Conservation (phyloP, 2,888 invertebrate genomes). For the Tipula helvola region DNA sequence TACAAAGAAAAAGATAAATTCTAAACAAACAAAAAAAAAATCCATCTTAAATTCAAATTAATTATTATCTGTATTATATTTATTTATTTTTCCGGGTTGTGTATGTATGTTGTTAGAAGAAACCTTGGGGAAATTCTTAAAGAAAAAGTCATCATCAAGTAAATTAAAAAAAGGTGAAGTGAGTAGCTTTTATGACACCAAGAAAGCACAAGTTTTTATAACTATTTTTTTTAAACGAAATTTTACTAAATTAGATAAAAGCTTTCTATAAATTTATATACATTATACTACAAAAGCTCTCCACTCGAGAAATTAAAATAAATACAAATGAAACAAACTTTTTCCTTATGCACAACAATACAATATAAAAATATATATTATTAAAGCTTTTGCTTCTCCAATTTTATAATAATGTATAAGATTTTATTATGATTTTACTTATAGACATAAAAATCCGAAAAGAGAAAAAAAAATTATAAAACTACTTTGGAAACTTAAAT, state of each 20-base stretch:
- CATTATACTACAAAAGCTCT: neutral
- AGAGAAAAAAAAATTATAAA: neutral
- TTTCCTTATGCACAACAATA: neutral
- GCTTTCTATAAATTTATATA: neutral
- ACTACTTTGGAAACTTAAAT: neutral
- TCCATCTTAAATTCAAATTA: neutral
- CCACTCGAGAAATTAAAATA: neutral
- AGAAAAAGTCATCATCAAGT: constrained; percentile 7
- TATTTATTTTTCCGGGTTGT: constrained; percentile 7
- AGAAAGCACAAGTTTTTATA: neutral
- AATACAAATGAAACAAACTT: neutral
- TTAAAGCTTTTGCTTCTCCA: neutral
- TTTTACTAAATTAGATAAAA: neutral
- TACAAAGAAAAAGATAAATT: neutral
- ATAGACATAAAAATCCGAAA: neutral
- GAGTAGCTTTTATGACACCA: constrained; percentile 11
- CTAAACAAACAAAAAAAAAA: neutral
- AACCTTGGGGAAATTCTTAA: neutral
- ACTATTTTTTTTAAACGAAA: neutral
- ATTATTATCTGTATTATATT: neutral
- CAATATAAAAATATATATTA: neutral
- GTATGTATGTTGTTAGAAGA: neutral
- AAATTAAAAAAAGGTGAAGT: constrained; percentile 11
- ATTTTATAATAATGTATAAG: neutral
- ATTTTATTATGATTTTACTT: neutral